phyloP scores from a whole-genome alignment of 1,140 invertebrate genomes.

The Mactra quadrangularis region DNA sequence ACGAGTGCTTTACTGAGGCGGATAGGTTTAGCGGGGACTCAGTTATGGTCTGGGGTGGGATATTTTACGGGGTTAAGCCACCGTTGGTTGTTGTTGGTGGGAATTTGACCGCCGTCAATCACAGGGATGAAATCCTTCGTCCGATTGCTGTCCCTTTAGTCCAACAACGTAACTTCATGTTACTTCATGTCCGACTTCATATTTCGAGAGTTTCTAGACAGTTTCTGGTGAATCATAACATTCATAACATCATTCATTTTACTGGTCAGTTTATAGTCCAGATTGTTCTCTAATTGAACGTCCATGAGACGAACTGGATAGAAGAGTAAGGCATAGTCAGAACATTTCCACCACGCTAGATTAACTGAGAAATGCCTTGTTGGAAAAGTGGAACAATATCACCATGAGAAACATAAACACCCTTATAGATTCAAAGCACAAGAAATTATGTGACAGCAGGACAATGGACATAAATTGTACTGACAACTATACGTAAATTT shows the following conservation, averaged over 20 bases:
- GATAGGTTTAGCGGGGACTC: conserved; percentile 13
- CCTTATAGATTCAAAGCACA: no score
- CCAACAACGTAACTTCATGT: conserved; percentile 10
- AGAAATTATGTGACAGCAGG: conserved; percentile 21
- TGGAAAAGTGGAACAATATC: conserved; percentile 33
- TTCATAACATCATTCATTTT: neutral
- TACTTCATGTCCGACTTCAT: conserved; percentile 6
- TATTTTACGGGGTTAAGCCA: conserved; percentile 19
- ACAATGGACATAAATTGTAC: conserved; percentile 4
- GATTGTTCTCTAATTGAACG: conserved; percentile 21
- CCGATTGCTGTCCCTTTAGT: conserved; percentile 14
- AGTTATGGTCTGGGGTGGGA: conserved; percentile 12
- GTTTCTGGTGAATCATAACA: neutral
- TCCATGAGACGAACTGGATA: conserved; percentile 18
- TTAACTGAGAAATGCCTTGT: conserved; percentile 11
- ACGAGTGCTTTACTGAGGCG: conserved; percentile 7
- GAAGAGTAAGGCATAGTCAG: conserved; percentile 21
- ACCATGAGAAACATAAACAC: no score
- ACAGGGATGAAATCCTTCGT: neutral
- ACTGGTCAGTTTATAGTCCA: conserved; percentile 33
- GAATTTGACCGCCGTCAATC: conserved; percentile 12
- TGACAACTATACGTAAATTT: neutral
- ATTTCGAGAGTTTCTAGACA: conserved; percentile 2
- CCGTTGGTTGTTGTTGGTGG: conserved; percentile 13
- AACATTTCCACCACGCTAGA: neutral